These are phyloP conservation scores for Centropristis striata DNA, from an alignment of 2,113 vertebrate genomes.

Conservation along the genomic window DNA sequence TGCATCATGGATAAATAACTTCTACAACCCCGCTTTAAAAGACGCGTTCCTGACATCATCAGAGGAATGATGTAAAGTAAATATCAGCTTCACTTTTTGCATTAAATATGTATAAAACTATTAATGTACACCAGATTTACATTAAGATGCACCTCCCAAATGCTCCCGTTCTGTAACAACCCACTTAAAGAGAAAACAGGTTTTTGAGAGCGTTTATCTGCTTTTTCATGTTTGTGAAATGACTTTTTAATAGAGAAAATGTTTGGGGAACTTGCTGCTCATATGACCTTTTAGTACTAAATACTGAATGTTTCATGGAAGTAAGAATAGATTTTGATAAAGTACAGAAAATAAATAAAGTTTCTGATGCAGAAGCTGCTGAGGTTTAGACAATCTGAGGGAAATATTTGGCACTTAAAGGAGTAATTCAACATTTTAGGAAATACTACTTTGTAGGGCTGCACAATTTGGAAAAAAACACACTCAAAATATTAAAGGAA, in stretches of 20 bases:
- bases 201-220: background rate
- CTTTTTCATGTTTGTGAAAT: constrained; percentile 19
- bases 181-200: background rate
- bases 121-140: background rate
- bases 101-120: background rate
- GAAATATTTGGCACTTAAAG: background rate
- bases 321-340: background rate
- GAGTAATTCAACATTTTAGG: background rate
- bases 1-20: too few relatives aligned
- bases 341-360: background rate
- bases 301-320: background rate
- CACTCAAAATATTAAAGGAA: too few relatives aligned
- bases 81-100: background rate
- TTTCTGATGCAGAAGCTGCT: background rate
- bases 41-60: too few relatives aligned
- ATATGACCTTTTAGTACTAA: background rate
- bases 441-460: too few relatives aligned
- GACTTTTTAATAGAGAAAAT: background rate
- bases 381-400: constrained; percentile 7
- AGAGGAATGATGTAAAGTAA: background rate
- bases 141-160: background rate
- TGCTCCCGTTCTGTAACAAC: background rate
- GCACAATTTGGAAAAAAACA: too few relatives aligned
- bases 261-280: background rate
- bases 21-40: too few relatives aligned